phyloP scores from a whole-genome alignment of 2,888 invertebrate species.

The Campopleginae sp. region DNA sequence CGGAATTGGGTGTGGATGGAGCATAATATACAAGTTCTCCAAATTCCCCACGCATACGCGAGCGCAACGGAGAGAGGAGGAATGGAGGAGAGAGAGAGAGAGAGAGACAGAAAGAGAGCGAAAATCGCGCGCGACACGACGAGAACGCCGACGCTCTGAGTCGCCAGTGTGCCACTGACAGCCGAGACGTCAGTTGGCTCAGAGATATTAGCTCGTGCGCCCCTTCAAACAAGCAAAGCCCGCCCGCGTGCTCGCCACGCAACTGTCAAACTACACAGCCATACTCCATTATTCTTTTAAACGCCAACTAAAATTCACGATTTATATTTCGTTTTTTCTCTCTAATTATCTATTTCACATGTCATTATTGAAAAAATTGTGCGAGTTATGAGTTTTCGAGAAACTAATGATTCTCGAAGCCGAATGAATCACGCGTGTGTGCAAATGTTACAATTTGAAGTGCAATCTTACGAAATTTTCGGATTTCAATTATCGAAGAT shows the following conservation, averaged over 20 bases:
- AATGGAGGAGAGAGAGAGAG: background rate
- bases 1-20: constrained; percentile 48
- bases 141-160: constrained; percentile 73
- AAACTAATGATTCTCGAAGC: background rate
- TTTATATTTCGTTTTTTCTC: background rate
- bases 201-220: constrained; percentile 61
- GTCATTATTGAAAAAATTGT: background rate
- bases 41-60: constrained; percentile 29
- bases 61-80: constrained; percentile 19
- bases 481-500: background rate
- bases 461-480: background rate
- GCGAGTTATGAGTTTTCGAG: background rate
- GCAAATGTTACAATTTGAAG: background rate
- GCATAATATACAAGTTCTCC: constrained; percentile 41
- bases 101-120: background rate
- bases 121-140: constrained; percentile 56
- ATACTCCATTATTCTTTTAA: constrained; percentile 5
- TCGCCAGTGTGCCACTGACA: constrained; percentile 76
- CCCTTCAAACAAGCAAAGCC: constrained; percentile 46
- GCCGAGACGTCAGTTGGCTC: constrained; percentile 77
- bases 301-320: background rate
- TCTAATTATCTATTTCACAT: background rate
- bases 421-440: background rate
- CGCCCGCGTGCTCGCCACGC: constrained; percentile 67
- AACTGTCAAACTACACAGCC: constrained; percentile 68